A percentile compares a stretch with the other conserved stretches of the same genome.
Evolutionary conservation across 1,140 invertebrate species (phyloP).

Genomic region (Frieseomelitta varia): DNA sequence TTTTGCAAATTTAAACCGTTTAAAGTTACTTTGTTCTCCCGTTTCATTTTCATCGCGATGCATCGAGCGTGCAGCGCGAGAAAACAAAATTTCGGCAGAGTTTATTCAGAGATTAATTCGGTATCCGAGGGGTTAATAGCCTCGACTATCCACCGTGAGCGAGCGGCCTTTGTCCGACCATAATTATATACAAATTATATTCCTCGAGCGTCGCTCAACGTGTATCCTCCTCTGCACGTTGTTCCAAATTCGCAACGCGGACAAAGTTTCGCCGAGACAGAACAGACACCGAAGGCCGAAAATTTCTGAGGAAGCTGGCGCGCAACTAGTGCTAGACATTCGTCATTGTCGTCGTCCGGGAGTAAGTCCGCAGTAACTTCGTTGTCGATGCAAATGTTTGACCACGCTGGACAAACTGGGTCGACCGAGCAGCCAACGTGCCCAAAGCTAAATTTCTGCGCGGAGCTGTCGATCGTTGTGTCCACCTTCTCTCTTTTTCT

Average conservation of each 20-base stretch:
- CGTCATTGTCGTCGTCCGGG: background rate
- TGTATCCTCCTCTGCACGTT: background rate
- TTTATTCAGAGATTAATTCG: too few species aligned
- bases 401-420: background rate
- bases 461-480: constrained; percentile 4
- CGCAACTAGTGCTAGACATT: background rate
- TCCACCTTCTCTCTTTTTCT: background rate
- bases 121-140: too few species aligned
- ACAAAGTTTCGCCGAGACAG: background rate
- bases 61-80: too few species aligned
- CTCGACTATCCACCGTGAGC: too few species aligned
- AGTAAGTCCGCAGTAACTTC: background rate
- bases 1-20: too few species aligned
- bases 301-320: background rate
- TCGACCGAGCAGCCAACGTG: background rate
- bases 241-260: background rate
- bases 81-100: too few species aligned
- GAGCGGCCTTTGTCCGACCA: too few species aligned
- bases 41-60: too few species aligned
- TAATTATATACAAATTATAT: too few species aligned
- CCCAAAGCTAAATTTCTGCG: background rate
- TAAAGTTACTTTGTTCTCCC: too few species aligned
- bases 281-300: background rate
- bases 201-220: too few species aligned
- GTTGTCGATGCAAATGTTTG: constrained; percentile 19